Percentiles rank a stretch among this genome's conserved stretches.
Evolutionary conservation across 2,888 invertebrate genomes (phyloP).

Genomic region (Agriopis aurantiaria): DNA sequence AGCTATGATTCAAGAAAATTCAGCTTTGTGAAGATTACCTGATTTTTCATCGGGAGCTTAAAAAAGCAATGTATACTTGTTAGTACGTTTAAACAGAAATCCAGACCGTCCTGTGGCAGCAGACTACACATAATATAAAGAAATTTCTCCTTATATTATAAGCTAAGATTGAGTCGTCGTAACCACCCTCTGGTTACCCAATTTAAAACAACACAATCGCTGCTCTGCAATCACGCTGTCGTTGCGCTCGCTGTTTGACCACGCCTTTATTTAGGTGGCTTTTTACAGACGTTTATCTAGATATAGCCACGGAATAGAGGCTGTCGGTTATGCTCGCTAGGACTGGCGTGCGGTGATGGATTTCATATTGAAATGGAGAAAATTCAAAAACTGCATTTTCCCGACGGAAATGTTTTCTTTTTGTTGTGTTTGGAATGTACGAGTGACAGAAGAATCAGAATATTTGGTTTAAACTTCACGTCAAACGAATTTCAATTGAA

Average conservation of each 20-base stretch:
- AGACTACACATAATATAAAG: too few relatives aligned
- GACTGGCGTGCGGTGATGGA: constrained; percentile 29
- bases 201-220: too few relatives aligned
- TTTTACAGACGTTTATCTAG: constrained; percentile 39
- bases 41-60: too few relatives aligned
- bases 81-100: too few relatives aligned
- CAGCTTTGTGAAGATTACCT: too few relatives aligned
- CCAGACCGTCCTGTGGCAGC: too few relatives aligned
- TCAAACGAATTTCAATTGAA: background rate
- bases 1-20: too few relatives aligned
- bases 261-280: constrained; percentile 15
- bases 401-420: constrained; percentile 5
- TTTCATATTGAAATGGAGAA: constrained; percentile 36
- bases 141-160: too few relatives aligned
- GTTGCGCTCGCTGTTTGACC: background rate
- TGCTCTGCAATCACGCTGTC: background rate
- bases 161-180: too few relatives aligned
- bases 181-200: too few relatives aligned
- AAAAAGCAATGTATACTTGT: too few relatives aligned
- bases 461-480: background rate
- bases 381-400: constrained; percentile 33
- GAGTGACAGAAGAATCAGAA: constrained; percentile 4
- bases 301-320: constrained; percentile 27
- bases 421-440: constrained; percentile 8
- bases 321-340: constrained; percentile 11